These are phyloP conservation scores for Rallus limicola DNA, from an alignment of 2,113 vertebrate species.

Conservation along the genomic window DNA sequence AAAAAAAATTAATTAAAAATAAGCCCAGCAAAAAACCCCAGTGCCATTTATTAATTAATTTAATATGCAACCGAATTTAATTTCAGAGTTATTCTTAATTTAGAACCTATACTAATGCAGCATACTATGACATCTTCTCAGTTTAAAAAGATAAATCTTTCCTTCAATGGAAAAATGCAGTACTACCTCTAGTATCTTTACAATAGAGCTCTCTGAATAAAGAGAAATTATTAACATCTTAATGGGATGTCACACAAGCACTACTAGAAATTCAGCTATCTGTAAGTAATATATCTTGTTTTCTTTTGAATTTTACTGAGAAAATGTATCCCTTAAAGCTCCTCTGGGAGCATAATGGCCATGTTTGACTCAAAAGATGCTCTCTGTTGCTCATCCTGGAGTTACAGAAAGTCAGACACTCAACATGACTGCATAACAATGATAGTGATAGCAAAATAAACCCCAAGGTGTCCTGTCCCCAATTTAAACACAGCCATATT, in stretches of 20 bases:
- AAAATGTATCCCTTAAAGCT: background rate
- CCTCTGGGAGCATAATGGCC: background rate
- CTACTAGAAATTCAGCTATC: background rate
- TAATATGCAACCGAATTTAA: background rate
- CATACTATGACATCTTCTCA: background rate
- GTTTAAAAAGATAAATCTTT: background rate
- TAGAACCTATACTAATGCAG: background rate
- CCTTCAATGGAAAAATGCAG: background rate
- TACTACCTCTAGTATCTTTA: background rate
- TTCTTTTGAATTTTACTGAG: background rate
- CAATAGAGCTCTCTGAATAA: background rate
- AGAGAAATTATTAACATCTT: background rate
- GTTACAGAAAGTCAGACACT: background rate
- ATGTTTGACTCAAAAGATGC: background rate
- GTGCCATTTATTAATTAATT: background rate
- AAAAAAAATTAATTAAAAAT: background rate
- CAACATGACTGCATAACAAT: background rate
- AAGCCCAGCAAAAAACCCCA: background rate
- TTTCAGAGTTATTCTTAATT: background rate
- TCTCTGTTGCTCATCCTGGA: background rate
- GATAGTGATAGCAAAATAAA: background rate
- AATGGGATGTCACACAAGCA: background rate
- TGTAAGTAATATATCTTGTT: background rate
- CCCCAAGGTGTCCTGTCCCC: background rate
- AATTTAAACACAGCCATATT: background rate